Evolutionary conservation across 2,797 vertebrate species (phyloP), one percentile per base, ranked within the genome.

Genomic region (Pantherophis alleghaniensis): DNA sequence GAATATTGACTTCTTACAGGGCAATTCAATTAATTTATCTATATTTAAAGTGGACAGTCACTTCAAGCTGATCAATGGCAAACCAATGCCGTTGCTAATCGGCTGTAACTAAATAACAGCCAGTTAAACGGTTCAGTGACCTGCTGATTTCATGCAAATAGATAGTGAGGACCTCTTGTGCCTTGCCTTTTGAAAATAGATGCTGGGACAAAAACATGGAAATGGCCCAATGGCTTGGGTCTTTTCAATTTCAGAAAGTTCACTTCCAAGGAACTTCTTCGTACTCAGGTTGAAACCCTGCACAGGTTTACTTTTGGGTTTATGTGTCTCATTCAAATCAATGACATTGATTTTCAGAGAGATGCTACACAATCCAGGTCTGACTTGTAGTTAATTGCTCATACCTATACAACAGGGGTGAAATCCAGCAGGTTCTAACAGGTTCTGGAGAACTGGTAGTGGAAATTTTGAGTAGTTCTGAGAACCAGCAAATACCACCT

Each of bases 31-130:
- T 91, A 93, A 60, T 91, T 55, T 83, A 79, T 79, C 92, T 69
- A 42, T 61, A 93, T 91, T 93, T 88, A 93, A 91, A 88, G 66
- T 42, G 56, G 90, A 91, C 92, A 83, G 56, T 53, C 66, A 83
- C 86, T 88, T 93, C 90, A 79, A 88, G 28, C 42, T 60, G 86
- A 93, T 93, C 90, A 93, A 88, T 93, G 90, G 92, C 90, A 91
- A 93, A 79, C 90, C 61, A 88, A 93, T 60, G 63, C 63, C 14
- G 1, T 61, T 7, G 42, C 90, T 91, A 93, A 93, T 66, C 4
- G 12, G 56, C 55, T 59, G 92, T 91, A 93, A 93, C 90, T 91
- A 91, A 91, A 93, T 83, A 93, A 91, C 86, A 88, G 86, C 90
- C 83, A 93, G 90, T 93, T 93, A 93, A 88, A 79, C 12, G 14